Percentiles rank a stretch among this genome's conserved stretches.
Conservation (phyloP, 2,888 invertebrate species). For the Mechanitis messenoides region DNA sequence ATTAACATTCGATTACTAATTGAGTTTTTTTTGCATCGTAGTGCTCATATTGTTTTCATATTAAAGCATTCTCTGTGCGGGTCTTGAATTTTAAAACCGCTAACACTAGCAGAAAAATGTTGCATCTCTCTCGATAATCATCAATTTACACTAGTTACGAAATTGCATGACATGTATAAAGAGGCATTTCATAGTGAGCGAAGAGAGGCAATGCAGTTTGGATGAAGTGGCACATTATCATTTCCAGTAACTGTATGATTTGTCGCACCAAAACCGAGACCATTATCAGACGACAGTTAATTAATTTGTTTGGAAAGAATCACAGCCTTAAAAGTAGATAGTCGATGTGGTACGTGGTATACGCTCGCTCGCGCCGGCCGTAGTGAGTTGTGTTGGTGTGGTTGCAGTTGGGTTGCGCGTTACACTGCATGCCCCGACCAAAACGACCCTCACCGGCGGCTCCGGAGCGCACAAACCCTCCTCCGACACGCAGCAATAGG, state of each 20-base stretch:
- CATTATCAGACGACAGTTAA: conserved; percentile 47
- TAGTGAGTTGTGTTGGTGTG: conserved; percentile 78
- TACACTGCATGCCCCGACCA: conserved; percentile 91
- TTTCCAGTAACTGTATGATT: conserved; percentile 30
- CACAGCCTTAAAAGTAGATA: conserved; percentile 39
- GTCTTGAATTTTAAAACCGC: conserved; percentile 73
- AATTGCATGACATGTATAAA: conserved; percentile 63
- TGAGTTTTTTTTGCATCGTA: conserved; percentile 71
- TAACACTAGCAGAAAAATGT: conserved; percentile 76
- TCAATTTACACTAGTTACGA: conserved; percentile 48
- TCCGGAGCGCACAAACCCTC: conserved; percentile 75
- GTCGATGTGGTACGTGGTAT: conserved; percentile 28
- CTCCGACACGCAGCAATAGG: conserved; percentile 76
- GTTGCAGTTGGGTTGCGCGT: conserved; percentile 94
- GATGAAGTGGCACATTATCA: conserved; percentile 37
- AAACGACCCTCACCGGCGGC: conserved; percentile 75
- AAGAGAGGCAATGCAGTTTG: conserved; percentile 44
- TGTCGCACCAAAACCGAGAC: conserved; percentile 8
- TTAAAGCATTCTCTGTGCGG: conserved; percentile 73
- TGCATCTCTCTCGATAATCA: conserved; percentile 67
- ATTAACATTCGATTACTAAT: conserved; percentile 64
- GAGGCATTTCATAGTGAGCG: conserved; percentile 59
- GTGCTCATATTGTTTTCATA: conserved; percentile 65
- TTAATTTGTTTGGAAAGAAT: conserved; percentile 63
- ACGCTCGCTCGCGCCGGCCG: conserved; percentile 38